These are phyloP conservation scores for Drosophila koepferae DNA, from an alignment of 2,888 invertebrate species.

Conservation along the genomic window DNA sequence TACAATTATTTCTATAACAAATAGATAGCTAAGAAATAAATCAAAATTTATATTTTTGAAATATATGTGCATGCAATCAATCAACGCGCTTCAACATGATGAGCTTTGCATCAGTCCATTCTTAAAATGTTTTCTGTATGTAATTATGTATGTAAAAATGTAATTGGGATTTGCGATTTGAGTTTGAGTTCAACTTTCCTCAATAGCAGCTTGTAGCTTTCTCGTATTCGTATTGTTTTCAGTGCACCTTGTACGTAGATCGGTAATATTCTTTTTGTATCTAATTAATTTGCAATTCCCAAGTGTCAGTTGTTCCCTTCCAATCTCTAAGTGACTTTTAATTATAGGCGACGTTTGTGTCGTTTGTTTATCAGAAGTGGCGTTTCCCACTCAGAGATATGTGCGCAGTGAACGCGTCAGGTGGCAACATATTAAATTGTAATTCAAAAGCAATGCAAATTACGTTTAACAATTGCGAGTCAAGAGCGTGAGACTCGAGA, in stretches of 20 bases:
- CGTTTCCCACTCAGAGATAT: not conserved
- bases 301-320: not conserved
- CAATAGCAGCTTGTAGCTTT: not conserved
- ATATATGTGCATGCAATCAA: too few species aligned
- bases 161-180: not conserved
- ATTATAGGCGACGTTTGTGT: constrained; percentile 38
- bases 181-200: not conserved
- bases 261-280: not conserved
- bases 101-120: too few species aligned
- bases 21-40: too few species aligned
- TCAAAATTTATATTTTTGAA: too few species aligned
- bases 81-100: too few species aligned
- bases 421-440: constrained; percentile 54
- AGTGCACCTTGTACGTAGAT: not conserved
- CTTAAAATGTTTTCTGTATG: too few species aligned
- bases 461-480: not conserved
- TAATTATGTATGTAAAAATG: too few species aligned
- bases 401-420: constrained; percentile 36
- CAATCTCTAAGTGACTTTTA: constrained; percentile 56
- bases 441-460: constrained; percentile 48
- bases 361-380: constrained; percentile 48
- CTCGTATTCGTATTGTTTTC: too few species aligned
- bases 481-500: too few species aligned
- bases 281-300: constrained; percentile 38
- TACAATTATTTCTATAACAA: too few species aligned